Conservation (phyloP, 2,113 vertebrate genomes). For the Pycnonotus jocosus region DNA sequence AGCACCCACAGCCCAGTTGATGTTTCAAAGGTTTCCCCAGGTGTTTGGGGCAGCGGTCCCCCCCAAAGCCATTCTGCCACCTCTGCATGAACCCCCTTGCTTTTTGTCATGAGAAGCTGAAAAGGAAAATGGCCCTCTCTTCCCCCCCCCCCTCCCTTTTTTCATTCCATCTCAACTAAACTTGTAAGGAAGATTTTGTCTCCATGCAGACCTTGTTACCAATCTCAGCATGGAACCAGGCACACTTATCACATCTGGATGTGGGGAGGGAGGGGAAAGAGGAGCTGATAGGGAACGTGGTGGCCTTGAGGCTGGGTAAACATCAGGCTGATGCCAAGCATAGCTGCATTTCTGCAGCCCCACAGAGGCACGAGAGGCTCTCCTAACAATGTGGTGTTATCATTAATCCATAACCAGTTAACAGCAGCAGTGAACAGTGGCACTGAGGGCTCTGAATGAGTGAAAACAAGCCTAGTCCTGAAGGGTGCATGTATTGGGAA, state of each 20-base stretch:
- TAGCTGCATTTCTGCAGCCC: neutral
- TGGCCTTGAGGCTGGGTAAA: neutral
- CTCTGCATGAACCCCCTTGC: neutral
- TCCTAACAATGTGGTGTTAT: rapidly evolving
- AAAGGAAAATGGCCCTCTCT: neutral
- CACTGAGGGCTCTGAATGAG: rapidly evolving
- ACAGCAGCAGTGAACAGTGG: neutral
- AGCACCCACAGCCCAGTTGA: neutral
- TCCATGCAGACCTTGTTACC: neutral
- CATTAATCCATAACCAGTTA: neutral
- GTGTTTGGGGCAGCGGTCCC: neutral
- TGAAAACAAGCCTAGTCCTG: rapidly evolving
- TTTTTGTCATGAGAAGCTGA: neutral
- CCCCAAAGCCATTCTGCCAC: neutral
- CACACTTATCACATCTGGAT: neutral
- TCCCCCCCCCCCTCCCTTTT: no score
- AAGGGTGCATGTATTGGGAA: neutral
- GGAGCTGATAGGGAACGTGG: neutral
- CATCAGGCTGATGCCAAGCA: neutral
- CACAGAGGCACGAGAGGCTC: neutral
- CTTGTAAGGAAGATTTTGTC: neutral
- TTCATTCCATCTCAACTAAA: neutral
- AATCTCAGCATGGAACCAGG: neutral
- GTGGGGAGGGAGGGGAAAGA: neutral
- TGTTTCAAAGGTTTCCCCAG: neutral